phyloP scores from a whole-genome alignment of 2,113 vertebrate species.

The Myanophis thanlyinensis region DNA sequence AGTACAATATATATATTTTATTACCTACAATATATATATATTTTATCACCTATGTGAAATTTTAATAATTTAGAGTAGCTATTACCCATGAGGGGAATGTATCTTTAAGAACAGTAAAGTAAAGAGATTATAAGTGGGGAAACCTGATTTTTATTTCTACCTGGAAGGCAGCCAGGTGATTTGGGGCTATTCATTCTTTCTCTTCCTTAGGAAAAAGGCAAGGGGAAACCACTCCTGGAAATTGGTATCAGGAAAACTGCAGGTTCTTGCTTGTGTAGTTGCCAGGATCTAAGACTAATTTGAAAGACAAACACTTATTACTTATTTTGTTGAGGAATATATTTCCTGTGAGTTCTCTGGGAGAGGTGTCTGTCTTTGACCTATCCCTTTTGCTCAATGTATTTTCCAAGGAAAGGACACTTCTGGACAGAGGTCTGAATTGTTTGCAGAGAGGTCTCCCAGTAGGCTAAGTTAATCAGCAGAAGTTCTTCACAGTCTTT shows the following conservation, averaged over 20 bases:
- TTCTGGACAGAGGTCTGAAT: background rate
- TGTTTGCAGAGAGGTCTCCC: background rate
- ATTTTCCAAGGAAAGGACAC: background rate
- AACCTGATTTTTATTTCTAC: background rate
- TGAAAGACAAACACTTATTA: background rate
- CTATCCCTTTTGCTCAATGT: background rate
- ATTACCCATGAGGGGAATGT: background rate
- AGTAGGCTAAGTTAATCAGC: background rate
- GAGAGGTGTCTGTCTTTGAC: background rate
- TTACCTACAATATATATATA: too few species aligned
- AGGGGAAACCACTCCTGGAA: background rate
- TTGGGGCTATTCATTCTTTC: background rate
- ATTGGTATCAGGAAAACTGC: background rate
- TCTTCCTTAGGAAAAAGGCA: background rate
- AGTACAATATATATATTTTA: background rate
- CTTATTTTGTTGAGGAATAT: background rate
- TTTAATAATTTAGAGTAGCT: background rate
- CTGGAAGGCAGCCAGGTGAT: background rate
- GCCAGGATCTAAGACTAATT: background rate
- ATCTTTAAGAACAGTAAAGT: background rate
- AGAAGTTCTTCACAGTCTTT: background rate
- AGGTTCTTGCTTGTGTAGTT: background rate
- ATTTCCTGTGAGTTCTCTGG: background rate
- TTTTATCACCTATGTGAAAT: background rate
- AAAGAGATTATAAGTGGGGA: background rate